Evolutionary conservation across 2,113 vertebrate species (phyloP).

Genomic region (Cebidichthys violaceus): DNA sequence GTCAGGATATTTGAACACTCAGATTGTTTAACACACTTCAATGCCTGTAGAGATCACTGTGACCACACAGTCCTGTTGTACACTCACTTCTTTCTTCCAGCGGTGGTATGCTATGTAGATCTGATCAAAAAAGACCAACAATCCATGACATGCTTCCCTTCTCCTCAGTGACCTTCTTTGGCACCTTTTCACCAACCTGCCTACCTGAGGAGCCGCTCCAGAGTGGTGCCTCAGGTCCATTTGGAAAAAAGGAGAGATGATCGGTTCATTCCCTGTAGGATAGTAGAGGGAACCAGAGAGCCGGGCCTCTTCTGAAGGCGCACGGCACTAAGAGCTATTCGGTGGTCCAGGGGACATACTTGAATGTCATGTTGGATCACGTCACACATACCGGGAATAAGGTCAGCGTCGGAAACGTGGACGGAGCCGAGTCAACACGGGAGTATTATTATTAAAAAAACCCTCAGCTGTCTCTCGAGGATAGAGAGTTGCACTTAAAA

Average conservation of each 20-base stretch:
- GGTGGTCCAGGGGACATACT: constrained; percentile 70
- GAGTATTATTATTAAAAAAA: constrained; percentile 26
- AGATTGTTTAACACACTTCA: constrained; percentile 59
- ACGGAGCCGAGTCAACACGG: constrained; percentile 40
- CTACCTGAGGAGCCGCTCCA: constrained; percentile 14
- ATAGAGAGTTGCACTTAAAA: constrained; percentile 15
- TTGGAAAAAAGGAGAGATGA: constrained; percentile 64
- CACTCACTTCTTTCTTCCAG: constrained; percentile 29
- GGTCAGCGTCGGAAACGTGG: constrained; percentile 62
- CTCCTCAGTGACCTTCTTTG: constrained; percentile 42
- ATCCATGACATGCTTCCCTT: constrained; percentile 40
- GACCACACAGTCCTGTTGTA: constrained; percentile 1
- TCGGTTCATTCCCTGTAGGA: constrained; percentile 50
- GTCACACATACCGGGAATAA: constrained; percentile 70
- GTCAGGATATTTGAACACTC: constrained; percentile 63
- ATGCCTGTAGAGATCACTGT: constrained; percentile 40
- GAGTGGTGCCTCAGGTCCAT: constrained; percentile 34
- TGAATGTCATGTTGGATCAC: constrained; percentile 77
- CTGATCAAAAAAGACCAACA: constrained; percentile 23
- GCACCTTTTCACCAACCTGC: constrained; percentile 35
- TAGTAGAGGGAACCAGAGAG: constrained; percentile 40
- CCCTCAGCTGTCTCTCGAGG: constrained; percentile 24
- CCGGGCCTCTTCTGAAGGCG: constrained; percentile 47
- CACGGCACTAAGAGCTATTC: constrained; percentile 65
- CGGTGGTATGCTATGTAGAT: constrained; percentile 2